Evolutionary conservation across 2,888 invertebrate species (phyloP), one percentile per base, ranked within the genome.

Genomic region (Cryptosula pallasiana): DNA sequence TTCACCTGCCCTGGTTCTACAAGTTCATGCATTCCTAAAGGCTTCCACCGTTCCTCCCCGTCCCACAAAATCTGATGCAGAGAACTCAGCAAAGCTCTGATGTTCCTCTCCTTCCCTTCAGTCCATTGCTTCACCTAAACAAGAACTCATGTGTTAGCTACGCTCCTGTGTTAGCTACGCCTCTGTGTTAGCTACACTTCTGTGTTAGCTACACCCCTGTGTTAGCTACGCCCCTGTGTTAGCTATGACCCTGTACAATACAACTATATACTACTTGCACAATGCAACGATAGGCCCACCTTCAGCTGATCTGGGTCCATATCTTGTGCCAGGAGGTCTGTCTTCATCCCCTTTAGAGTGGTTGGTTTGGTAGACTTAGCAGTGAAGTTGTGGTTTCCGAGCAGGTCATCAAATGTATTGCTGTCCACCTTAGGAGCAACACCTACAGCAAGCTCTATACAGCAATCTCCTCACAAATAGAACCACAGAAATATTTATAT

Each of bases 21-120:
- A 55, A 99, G 88, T 77, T 95, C 93, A 80, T 94, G 91, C 95
- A 99, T 98, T 81, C 95, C 93, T 80, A 92, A 91, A 78, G 92
- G 91, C 75, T 90, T 89, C 98, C 98, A 99, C 79, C 93, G 91
- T 35, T 92, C 80, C 72, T 86, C 92, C 71, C 92, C 95, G 23
- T 73, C 75, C 97, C 97, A 98, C 72, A 96, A 87, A 69, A 98
- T 92, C 0, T 91, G 91, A 83, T 97, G 94, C 82, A 99, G 88
- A 0, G 97, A 94, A 81, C 97, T 95, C 34, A 99, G 86, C 32
- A 99, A 86, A 0, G 98, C 97, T 73, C 99, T 89, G 77, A 99
- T 94, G 85, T 99, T 99, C 72, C 92, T 91, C 81, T 95, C 95
- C 86, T 98, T 99, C 9, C 98, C 98, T 81, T 95, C 93, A 73